A percentile compares a stretch with the other conserved stretches of the same genome.
Evolutionary conservation across 2,113 vertebrate species (phyloP).

Genomic region (Psettodes erumei): DNA sequence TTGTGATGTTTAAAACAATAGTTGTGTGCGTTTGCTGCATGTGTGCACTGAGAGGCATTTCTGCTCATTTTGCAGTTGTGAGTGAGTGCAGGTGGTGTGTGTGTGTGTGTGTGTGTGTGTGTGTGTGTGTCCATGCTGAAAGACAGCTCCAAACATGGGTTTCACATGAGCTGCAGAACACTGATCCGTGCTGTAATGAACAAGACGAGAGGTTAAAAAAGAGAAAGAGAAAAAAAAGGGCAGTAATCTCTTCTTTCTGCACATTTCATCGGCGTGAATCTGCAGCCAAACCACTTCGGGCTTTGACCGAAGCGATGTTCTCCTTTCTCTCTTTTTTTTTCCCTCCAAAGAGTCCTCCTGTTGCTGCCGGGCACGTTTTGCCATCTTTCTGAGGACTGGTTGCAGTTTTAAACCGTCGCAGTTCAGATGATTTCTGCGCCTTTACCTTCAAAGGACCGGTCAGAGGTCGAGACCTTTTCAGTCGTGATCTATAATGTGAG

Average conservation of each 20-base stretch:
- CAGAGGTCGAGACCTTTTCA: neutral
- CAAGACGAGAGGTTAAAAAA: constrained; percentile 37
- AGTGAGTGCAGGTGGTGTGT: constrained; percentile 6
- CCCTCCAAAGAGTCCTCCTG: neutral
- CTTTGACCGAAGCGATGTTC: constrained; percentile 10
- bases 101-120: constrained; percentile 33
- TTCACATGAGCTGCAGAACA: constrained; percentile 65
- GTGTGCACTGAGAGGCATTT: no score
- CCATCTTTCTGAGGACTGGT: neutral
- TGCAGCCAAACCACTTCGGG: constrained; percentile 20
- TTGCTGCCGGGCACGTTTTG: neutral
- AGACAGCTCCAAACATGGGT: constrained; percentile 58
- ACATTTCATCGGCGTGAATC: constrained; percentile 20
- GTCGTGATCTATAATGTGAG: neutral
- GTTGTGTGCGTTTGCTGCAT: no score
- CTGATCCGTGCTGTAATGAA: constrained; percentile 61
- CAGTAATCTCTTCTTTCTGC: constrained; percentile 40
- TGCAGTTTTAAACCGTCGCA: neutral
- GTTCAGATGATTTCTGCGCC: neutral
- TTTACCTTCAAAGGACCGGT: neutral
- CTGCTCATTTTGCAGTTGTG: constrained; percentile 63
- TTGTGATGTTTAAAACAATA: no score
- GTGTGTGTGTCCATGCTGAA: constrained; percentile 35
- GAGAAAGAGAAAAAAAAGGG: neutral
- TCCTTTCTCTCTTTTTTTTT: neutral